Conservation (phyloP, 2,797 vertebrate genomes). For the Kryptolebias ocellatus region DNA sequence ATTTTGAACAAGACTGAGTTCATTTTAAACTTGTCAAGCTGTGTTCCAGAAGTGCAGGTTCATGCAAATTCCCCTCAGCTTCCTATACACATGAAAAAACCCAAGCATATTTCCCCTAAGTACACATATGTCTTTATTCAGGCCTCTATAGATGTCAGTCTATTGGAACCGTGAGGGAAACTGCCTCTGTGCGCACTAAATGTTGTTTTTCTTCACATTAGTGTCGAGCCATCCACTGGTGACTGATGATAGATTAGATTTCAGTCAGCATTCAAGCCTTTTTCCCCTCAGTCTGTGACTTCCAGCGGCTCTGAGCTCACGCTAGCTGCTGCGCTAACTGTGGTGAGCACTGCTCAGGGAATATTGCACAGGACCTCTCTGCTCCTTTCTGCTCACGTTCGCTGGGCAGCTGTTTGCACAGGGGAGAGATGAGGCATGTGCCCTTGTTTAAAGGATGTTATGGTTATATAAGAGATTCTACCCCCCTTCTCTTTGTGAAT, state of each 20-base stretch:
- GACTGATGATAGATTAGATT: constrained; percentile 75
- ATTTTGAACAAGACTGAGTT: constrained; percentile 31
- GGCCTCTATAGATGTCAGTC: constrained; percentile 31
- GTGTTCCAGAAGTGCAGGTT: constrained; percentile 24
- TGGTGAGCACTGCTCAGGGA: constrained; percentile 51
- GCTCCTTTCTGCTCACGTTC: constrained; percentile 43
- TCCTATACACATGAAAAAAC: constrained; percentile 7
- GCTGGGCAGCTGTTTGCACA: constrained; percentile 55
- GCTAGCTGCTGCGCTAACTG: constrained; percentile 43
- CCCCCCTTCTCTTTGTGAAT: constrained; percentile 53
- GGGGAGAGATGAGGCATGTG: constrained; percentile 38
- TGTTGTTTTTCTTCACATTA: constrained; percentile 69
- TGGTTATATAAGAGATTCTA: constrained; percentile 59
- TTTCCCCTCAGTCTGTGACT: constrained; percentile 54
- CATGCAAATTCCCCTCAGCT: constrained; percentile 15
- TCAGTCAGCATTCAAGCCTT: constrained; percentile 41
- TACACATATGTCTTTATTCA: constrained; percentile 27
- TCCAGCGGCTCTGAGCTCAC: constrained; percentile 44
- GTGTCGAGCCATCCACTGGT: constrained; percentile 61
- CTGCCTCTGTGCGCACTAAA: constrained; percentile 47
- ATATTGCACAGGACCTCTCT: constrained; percentile 52
- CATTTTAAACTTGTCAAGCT: constrained; percentile 45
- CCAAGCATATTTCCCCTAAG: constrained; percentile 3
- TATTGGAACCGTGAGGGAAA: constrained; percentile 25
- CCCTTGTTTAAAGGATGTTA: constrained; percentile 65